phyloP scores from a whole-genome alignment of 1,140 invertebrate species.

The Monomorium pharaonis region DNA sequence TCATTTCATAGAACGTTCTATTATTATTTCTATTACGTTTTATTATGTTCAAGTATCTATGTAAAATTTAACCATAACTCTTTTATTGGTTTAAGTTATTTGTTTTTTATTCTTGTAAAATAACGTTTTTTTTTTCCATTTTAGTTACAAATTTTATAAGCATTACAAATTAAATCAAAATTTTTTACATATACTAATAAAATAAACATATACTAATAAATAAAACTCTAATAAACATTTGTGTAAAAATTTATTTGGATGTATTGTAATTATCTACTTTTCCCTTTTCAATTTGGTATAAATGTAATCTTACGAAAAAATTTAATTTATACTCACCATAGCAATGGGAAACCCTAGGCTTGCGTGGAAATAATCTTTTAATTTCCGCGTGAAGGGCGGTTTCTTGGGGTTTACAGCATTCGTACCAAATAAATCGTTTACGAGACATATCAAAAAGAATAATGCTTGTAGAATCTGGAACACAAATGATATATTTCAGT shows the following conservation, averaged over 20 bases:
- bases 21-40: no score
- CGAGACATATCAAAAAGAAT: constrained; percentile 90
- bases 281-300: not conserved
- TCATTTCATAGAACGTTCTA: no score
- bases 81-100: not conserved
- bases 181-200: no score
- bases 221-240: no score
- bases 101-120: not conserved
- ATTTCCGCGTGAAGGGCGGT: constrained; percentile 88
- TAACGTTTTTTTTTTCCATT: no score
- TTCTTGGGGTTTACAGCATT: constrained; percentile 89
- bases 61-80: no score
- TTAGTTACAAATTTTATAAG: no score
- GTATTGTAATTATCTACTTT: no score
- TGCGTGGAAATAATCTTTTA: constrained; percentile 91
- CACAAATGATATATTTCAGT: constrained; percentile 35
- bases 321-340: constrained; percentile 83
- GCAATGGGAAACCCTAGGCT: constrained; percentile 91
- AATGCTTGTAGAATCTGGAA: constrained; percentile 91
- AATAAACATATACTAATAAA: no score
- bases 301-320: not conserved
- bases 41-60: no score
- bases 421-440: constrained; percentile 91
- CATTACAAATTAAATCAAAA: no score
- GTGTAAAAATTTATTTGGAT: no score